Base-by-base conservation (phyloP, 2,888 invertebrate genomes). In the Habroteleia sp. region DNA sequence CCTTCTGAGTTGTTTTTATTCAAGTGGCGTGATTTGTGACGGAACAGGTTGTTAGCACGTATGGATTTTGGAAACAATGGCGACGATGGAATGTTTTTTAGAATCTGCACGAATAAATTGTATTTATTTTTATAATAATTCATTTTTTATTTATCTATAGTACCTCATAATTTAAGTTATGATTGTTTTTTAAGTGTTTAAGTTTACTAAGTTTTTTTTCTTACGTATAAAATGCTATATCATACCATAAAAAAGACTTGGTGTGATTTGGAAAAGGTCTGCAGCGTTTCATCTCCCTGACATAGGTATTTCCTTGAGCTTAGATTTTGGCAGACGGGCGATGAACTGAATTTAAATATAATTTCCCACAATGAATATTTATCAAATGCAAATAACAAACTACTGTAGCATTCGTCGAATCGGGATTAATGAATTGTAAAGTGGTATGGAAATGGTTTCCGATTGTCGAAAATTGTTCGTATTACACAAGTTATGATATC, bases 341-440 rank as follows among this genome's bases (percentile, higher is more conserved):
- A 11, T 42, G 56, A 42, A 42, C 56, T 13, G 11, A 11, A 10
- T 35, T 25, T 25, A 44, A 44, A 58, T 44, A 54, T 35, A 37
- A 65, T 52, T 65, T 65, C 42, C 3, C n/a, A 10, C 35, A 13
- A 63, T 65, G 65, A 65, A 65, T 65, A 65, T 65, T 65, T 65
- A 65, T 65, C 33, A 29, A 54, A 54, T 54, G 65, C 65, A 65
- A 65, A 54, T 54, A 13, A 37, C 27, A 35, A 65, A 46, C 63
- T 63, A 42, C 33, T 50, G 63, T 42, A 42, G 23, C 42, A 41
- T 41, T 42, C 41, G 33, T 33, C 14, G 16, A 25, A 16, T 33
- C 27, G 31, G 33, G 52, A 54, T 65, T 66, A 66, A 37, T 39
- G 46, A 54, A 42, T 54, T 46, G 65, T 37, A 42, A 66, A 52